Evolutionary conservation across 1,140 invertebrate genomes (phyloP), one percentile per base, ranked within the genome.

Genomic region (Arion vulgaris): DNA sequence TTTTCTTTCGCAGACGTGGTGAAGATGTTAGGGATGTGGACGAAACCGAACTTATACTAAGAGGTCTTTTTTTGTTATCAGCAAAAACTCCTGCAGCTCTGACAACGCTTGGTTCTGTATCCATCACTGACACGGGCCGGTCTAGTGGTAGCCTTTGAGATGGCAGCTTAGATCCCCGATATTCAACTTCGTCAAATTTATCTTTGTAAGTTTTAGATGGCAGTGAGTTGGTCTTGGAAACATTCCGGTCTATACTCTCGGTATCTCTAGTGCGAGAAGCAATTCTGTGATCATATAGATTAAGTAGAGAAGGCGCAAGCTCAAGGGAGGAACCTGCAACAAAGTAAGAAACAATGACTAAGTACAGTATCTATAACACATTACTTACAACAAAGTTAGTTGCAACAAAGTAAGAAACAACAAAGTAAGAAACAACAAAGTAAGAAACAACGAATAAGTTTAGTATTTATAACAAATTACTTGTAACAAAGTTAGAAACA

Each of bases 1-100:
- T 84, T 86, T 91, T 92, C 53, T 86, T 81, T 68, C 83, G 82
- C 26, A 85, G 86, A 28, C 89, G 83, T 26, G 88, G 87, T 32
- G 89, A 82, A 19, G 93, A 93, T 0, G 96, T 96, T 1, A 95
- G 96, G 68, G 95, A 95, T 19, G 96, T 96, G 2, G 96, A 96
- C 1, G 95, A 95, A 77, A 96, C 96, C 68, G 95, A 96, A 91
- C 96, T 96, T 87, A 96, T 95, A 53, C 96, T 96, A 28, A 96
- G 89, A 28, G 95, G 95, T 84, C 95, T 83, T 82, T 91, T 92
- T 85, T 91, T 91, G 49, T 86, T 87, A 78, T 90, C 87, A 38
- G 36, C 45, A 15, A 73, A 45, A 15, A 28, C 28, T 2, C 5
- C 32, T 32, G 13, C 7, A 2, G 0, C 11, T 32, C 32, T 72